These are phyloP conservation scores for Chalcosyrphus nemorum DNA, from an alignment of 2,888 invertebrate species.

Conservation along the genomic window DNA sequence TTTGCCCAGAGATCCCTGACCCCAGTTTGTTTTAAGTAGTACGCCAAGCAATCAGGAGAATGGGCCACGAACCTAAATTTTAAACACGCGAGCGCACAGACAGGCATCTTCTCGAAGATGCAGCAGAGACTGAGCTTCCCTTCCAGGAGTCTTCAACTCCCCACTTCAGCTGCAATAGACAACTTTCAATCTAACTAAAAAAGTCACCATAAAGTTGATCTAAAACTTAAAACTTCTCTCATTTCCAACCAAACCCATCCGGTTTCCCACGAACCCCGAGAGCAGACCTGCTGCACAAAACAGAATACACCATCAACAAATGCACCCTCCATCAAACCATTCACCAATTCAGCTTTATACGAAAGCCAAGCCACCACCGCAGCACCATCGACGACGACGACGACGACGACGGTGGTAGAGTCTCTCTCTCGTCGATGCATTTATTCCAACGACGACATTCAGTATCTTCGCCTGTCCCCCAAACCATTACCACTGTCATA, in stretches of 20 bases:
- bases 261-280: background rate
- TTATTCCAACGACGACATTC: slow-evolving; percentile 52
- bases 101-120: too few relatives aligned
- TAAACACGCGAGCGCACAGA: too few relatives aligned
- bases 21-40: too few relatives aligned
- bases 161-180: too few relatives aligned
- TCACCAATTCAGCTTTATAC: slow-evolving; percentile 21
- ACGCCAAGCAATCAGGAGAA: too few relatives aligned
- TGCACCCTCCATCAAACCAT: slow-evolving; percentile 14
- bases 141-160: too few relatives aligned
- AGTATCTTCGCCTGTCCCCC: slow-evolving; percentile 50
- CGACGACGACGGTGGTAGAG: slow-evolving; percentile 16
- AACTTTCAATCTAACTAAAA: too few relatives aligned
- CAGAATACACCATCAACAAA: slow-evolving; percentile 1
- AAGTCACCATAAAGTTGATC: background rate
- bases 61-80: too few relatives aligned
- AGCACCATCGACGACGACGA: slow-evolving; percentile 38
- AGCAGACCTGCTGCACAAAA: slow-evolving; percentile 1
- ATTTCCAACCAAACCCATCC: background rate
- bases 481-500: background rate
- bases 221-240: background rate
- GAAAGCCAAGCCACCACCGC: slow-evolving; percentile 19
- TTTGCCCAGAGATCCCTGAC: too few relatives aligned
- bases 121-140: too few relatives aligned
- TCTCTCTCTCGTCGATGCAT: slow-evolving; percentile 52